A percentile compares a stretch with the other conserved stretches of the same genome.
Conservation (phyloP, 2,113 vertebrate species). For the Ifrita kowaldi region DNA sequence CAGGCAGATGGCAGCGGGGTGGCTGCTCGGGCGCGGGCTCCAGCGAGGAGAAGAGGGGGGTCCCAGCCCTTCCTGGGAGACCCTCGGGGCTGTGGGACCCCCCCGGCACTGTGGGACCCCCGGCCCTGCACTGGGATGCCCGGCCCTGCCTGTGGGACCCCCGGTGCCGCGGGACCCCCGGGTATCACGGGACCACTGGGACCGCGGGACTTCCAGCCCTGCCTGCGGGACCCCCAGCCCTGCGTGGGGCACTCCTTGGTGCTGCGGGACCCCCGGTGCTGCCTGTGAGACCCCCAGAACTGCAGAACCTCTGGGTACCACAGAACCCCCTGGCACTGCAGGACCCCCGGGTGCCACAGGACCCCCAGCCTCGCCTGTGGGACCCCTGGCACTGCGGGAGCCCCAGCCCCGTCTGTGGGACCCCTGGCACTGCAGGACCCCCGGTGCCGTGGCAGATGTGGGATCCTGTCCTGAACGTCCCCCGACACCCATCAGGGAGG, state of each 20-base stretch:
- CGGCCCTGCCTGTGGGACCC: neutral
- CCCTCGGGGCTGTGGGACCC: neutral
- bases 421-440: too few species aligned
- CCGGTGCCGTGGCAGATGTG: neutral
- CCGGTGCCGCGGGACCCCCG: neutral
- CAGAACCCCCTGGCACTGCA: neutral
- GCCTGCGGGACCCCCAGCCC: neutral
- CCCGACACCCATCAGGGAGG: fast-evolving
- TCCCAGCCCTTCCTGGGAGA: neutral
- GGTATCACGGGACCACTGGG: neutral
- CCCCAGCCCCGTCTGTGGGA: too few species aligned
- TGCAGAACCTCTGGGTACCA: neutral
- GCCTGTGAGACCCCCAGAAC: neutral
- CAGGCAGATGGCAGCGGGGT: slow-evolving; percentile 41
- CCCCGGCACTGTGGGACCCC: neutral
- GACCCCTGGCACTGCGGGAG: neutral
- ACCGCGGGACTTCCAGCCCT: neutral
- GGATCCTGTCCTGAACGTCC: neutral
- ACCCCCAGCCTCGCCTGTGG: too few species aligned
- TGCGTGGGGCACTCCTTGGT: neutral
- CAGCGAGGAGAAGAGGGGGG: neutral
- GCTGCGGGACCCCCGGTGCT: fast-evolving
- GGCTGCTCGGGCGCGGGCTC: neutral
- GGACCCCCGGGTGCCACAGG: neutral
- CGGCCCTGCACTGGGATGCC: too few species aligned